These are phyloP conservation scores for Amblyteles armatorius DNA, from an alignment of 2,888 invertebrate genomes.

Conservation along the genomic window DNA sequence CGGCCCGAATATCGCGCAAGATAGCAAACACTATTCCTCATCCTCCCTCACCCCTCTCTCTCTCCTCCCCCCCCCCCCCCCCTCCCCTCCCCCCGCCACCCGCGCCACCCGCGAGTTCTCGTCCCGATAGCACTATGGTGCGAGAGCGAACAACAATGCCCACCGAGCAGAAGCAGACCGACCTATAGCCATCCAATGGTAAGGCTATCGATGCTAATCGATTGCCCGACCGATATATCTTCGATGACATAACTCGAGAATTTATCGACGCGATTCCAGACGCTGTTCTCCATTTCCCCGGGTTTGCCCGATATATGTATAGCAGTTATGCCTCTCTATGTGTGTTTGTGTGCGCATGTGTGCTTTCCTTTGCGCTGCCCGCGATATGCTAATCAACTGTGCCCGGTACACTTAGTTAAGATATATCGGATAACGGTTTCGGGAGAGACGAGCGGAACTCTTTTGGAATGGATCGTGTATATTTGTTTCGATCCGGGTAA, in stretches of 20 bases:
- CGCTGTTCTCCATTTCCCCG: conserved; percentile 63
- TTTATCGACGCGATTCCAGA: conserved; percentile 78
- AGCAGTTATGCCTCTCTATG: neutral
- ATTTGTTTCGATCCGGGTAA: neutral
- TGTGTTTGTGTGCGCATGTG: neutral
- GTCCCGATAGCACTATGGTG: conserved; percentile 42
- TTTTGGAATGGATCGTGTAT: neutral
- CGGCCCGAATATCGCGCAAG: conserved; percentile 54
- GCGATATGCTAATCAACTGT: conserved; percentile 77
- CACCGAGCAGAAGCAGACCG: conserved; percentile 45
- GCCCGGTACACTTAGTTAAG: neutral
- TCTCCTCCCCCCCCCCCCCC: conserved; percentile 11
- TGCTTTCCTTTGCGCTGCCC: conserved; percentile 54
- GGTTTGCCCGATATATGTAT: conserved; percentile 6
- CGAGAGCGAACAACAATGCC: conserved; percentile 59
- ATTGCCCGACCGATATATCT: conserved; percentile 79
- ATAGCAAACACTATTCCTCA: conserved; percentile 61
- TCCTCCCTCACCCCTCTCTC: conserved; percentile 55
- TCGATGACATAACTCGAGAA: conserved; percentile 80
- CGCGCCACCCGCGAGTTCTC: conserved; percentile 28
- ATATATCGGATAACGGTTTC: conserved; percentile 3
- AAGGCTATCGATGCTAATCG: conserved; percentile 81
- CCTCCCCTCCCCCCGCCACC: neutral
- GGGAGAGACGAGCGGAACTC: neutral
- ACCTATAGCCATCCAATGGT: conserved; percentile 71